Base-by-base conservation (phyloP, 2,113 vertebrate genomes). In the Cyrtonyx montezumae region DNA sequence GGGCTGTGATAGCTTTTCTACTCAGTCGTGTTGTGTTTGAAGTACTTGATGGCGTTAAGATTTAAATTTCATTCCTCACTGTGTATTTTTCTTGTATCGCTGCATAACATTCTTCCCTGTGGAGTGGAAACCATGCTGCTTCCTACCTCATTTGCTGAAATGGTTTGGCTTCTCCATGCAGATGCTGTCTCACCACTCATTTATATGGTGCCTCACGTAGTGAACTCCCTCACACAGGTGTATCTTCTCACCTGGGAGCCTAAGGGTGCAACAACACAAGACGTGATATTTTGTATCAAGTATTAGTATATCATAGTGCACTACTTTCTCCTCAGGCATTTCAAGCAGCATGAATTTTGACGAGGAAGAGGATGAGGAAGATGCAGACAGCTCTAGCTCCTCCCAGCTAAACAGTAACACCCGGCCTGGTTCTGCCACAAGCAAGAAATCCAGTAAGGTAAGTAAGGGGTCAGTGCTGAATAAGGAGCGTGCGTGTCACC, bases 311-410 rank as follows among this genome's bases (percentile, higher is more conserved):
- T 93, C 67, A 70, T 28, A 73, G 7, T 83, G 32, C 12, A 12
- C 69, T 80, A 37, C 67, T 92, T 82, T 63, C 77, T 88, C 78
- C 66, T 40, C 96, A 99, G 99, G 99, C 77, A 99, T 99, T 97
- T 99, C 99, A 73, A 99, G 99, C 97, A 99, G 99, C 96, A 99
- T 99, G 99, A 99, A 99, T 97, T 99, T 99, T 94, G 99, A 99
- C 93, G 99, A 99, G 95, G 99, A 99, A 59, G 99, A 99, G 55
- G 99, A 99, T 13, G 99, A 99, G 4, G 99, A 99, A 19, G 99
- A 99, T 42, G 99, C 99, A 97, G 98, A 99, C 78, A 99, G 99
- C 91, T 99, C 99, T 49, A 99, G 99, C 94, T 99, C 99, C 66
- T 99, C 99, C 34, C 99, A 99, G 96, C 97, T 99, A 22, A 99